Percentiles rank a stretch among this genome's conserved stretches.
Evolutionary conservation across 2,888 invertebrate species (phyloP).

Genomic region (Nebria brevicollis): DNA sequence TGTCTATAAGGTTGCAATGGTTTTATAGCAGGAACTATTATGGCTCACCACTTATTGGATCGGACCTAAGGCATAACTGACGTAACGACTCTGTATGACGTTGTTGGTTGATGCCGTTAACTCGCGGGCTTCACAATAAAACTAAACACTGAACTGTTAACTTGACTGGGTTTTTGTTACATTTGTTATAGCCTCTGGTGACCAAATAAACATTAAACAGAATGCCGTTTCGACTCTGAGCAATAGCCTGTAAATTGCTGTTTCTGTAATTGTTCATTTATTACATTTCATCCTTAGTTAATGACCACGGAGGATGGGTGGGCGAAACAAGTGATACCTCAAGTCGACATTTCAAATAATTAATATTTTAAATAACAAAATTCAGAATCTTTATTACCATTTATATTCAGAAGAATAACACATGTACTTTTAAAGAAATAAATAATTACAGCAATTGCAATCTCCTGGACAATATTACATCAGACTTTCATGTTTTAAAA

Average conservation of each 20-base stretch:
- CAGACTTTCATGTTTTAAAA: no score
- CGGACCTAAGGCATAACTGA: constrained; percentile 22
- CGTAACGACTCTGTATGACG: background rate
- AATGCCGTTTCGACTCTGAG: background rate
- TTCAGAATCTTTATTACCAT: no score
- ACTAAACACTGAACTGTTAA: constrained; percentile 29
- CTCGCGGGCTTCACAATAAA: constrained; percentile 26
- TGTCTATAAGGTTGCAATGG: constrained; percentile 5
- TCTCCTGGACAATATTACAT: no score
- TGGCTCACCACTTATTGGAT: constrained; percentile 24
- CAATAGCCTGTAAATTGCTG: background rate
- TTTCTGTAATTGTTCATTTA: constrained; percentile 10
- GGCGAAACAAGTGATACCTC: no score
- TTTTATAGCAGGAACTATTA: constrained; percentile 18
- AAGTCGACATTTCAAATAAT: no score
- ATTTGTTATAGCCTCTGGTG: constrained; percentile 3
- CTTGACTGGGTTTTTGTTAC: background rate
- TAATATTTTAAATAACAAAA: no score
- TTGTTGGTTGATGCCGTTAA: background rate
- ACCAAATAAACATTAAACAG: constrained; percentile 11
- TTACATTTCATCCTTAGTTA: no score
- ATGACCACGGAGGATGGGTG: no score
- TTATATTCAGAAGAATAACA: no score
- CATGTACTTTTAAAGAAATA: no score
- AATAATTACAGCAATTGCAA: no score